These are phyloP conservation scores for Stegostoma tigrinum DNA, from an alignment of 2,113 vertebrate genomes.

Conservation along the genomic window DNA sequence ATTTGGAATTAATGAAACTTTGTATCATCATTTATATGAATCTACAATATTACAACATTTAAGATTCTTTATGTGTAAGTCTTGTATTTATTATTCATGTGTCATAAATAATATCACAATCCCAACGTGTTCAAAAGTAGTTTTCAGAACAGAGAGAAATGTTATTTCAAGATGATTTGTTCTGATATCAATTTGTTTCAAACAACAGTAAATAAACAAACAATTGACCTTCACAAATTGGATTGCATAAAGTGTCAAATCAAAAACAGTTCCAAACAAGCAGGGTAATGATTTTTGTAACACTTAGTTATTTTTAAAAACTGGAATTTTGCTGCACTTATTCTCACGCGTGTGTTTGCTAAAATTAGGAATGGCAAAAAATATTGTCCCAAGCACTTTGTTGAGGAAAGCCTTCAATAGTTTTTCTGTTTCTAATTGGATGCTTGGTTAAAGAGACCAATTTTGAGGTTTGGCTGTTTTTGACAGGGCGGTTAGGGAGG, in stretches of 20 bases:
- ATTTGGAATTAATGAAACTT: neutral
- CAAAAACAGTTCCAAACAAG: neutral
- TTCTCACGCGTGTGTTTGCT: neutral
- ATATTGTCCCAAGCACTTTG: neutral
- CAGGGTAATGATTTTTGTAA: neutral
- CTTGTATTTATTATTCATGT: neutral
- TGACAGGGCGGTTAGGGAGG: neutral
- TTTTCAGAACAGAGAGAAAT: neutral
- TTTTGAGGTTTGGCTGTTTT: conserved; percentile 29
- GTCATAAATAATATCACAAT: neutral
- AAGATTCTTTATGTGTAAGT: neutral
- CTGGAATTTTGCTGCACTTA: neutral
- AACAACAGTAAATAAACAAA: neutral
- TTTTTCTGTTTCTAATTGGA: conserved; percentile 27
- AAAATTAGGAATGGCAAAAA: neutral
- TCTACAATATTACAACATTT: neutral
- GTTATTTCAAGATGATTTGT: neutral
- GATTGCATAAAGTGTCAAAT: neutral
- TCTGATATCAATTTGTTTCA: neutral
- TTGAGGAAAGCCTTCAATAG: neutral
- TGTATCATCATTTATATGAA: neutral
- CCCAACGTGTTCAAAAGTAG: neutral
- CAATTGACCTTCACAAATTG: neutral
- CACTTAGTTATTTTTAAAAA: neutral
- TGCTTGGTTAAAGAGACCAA: neutral